Evolutionary conservation across 2,888 invertebrate genomes (phyloP).

Genomic region (Lepidochitona cinerea): DNA sequence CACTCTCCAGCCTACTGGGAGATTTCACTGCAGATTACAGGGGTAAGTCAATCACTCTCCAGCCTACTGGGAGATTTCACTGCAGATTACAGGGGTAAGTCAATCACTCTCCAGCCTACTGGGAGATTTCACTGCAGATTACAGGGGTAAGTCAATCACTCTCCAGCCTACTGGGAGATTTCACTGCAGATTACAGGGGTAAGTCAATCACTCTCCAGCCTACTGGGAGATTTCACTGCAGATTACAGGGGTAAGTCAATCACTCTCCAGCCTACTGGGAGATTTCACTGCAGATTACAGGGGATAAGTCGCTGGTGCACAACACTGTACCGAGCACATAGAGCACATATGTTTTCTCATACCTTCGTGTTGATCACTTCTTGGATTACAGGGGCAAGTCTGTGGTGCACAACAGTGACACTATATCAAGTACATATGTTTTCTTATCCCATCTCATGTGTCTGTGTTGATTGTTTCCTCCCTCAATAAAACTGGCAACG

Average conservation of each 20-base stretch:
- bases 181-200: slow-evolving; percentile 36
- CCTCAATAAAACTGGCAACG: too few species aligned
- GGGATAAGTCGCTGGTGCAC: too few species aligned
- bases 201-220: slow-evolving; percentile 51
- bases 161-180: slow-evolving; percentile 54
- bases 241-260: slow-evolving; percentile 32
- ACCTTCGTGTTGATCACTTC: too few species aligned
- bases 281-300: neutral
- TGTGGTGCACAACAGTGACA: too few species aligned
- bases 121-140: slow-evolving; percentile 49
- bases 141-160: slow-evolving; percentile 42
- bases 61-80: slow-evolving; percentile 55
- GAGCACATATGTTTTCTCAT: too few species aligned
- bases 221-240: slow-evolving; percentile 52
- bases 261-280: neutral
- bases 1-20: neutral
- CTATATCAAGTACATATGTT: too few species aligned
- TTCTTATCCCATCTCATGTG: too few species aligned
- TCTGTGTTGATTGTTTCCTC: too few species aligned
- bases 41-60: slow-evolving; percentile 48
- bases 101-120: slow-evolving; percentile 56
- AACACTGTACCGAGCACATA: too few species aligned
- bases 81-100: slow-evolving; percentile 33
- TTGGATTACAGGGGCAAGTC: too few species aligned
- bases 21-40: neutral